Conservation (phyloP, 2,888 invertebrate species). For the Lepetodrilus schrolli region DNA sequence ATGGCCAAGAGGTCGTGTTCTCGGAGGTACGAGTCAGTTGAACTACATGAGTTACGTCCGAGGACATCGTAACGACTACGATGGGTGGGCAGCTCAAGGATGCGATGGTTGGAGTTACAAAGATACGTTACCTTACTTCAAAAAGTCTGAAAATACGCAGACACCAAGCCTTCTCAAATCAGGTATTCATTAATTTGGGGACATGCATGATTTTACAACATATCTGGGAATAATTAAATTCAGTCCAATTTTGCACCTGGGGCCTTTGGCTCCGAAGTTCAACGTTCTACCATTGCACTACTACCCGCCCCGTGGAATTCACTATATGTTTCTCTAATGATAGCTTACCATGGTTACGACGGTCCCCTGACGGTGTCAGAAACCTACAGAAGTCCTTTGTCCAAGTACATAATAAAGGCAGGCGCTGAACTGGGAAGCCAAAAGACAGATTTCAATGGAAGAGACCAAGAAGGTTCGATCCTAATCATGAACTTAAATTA, state of each 20-base stretch:
- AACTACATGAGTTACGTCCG: conserved; percentile 94
- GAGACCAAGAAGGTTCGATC: conserved; percentile 66
- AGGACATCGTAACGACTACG: conserved; percentile 88
- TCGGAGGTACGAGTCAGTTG: conserved; percentile 90
- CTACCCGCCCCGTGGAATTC: no score
- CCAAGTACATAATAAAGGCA: conserved; percentile 76
- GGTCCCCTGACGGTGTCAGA: conserved; percentile 65
- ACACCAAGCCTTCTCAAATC: not conserved
- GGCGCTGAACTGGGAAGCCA: conserved; percentile 79
- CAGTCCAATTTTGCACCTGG: no score
- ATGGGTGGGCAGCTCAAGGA: conserved; percentile 89
- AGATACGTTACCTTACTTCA: conserved; percentile 81
- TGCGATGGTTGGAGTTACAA: conserved; percentile 92
- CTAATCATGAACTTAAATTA: no score
- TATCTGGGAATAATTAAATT: not conserved
- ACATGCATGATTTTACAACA: not conserved
- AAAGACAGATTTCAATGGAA: conserved; percentile 76
- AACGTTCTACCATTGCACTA: no score
- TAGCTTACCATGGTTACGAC: conserved; percentile 59
- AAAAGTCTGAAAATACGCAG: conserved; percentile 77
- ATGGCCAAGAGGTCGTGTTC: conserved; percentile 93
- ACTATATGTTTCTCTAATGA: no score
- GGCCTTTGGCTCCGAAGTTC: no score
- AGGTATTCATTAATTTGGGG: not conserved
- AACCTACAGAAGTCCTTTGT: conserved; percentile 46